These are phyloP conservation scores for Lochmaea crataegi DNA, from an alignment of 2,888 invertebrate genomes.

Conservation along the genomic window DNA sequence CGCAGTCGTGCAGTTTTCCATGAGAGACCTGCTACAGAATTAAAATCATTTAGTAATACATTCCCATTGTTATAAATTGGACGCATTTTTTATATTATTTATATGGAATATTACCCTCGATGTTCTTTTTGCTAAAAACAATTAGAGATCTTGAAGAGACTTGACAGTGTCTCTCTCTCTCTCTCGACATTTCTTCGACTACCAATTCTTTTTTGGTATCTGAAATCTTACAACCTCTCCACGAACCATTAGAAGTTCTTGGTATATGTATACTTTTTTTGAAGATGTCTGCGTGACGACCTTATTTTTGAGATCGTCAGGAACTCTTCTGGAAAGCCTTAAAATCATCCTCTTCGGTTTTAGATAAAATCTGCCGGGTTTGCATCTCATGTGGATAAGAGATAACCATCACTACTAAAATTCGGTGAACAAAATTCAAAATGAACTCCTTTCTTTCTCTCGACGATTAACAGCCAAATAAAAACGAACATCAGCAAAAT, in stretches of 20 bases:
- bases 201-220: constrained; percentile 24
- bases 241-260: neutral
- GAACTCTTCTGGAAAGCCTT: neutral
- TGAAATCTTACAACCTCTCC: neutral
- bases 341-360: neutral
- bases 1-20: constrained; percentile 12
- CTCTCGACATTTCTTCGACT: constrained; percentile 14
- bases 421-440: constrained; percentile 33
- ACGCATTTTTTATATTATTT: neutral
- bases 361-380: neutral
- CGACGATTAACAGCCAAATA: constrained; percentile 1
- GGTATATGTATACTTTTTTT: neutral
- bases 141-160: constrained; percentile 12
- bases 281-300: constrained; percentile 3
- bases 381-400: neutral
- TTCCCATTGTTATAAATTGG: constrained; percentile 1
- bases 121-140: constrained; percentile 8
- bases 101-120: constrained; percentile 11
- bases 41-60: constrained; percentile 14
- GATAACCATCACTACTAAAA: neutral
- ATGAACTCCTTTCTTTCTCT: constrained; percentile 8
- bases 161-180: constrained; percentile 9
- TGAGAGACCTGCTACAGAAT: constrained; percentile 20
- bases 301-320: constrained; percentile 3
- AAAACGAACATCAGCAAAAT: neutral